Conservation (phyloP, 2,797 vertebrate genomes). For the Morus bassanus region DNA sequence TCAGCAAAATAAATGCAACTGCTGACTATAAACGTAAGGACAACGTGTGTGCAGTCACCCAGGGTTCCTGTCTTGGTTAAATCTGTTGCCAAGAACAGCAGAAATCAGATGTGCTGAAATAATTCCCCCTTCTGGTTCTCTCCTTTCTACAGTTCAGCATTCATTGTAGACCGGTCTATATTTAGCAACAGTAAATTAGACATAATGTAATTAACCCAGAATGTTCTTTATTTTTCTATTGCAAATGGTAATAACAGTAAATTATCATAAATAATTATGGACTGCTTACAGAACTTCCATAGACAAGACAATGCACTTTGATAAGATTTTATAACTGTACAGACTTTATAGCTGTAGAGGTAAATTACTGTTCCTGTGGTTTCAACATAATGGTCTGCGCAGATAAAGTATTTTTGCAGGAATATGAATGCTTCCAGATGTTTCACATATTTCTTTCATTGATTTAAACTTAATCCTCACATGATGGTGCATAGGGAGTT, state of each 20-base stretch:
- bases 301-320: constrained; percentile 28
- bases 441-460: background rate
- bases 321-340: background rate
- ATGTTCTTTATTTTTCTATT: constrained; percentile 24
- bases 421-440: background rate
- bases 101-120: background rate
- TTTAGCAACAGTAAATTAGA: constrained; percentile 7
- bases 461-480: constrained; percentile 5
- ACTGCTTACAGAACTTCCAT: constrained; percentile 18
- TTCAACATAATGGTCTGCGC: background rate
- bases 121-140: background rate
- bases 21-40: background rate
- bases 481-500: background rate
- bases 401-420: background rate
- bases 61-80: background rate
- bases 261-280: constrained; percentile 52
- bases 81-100: background rate
- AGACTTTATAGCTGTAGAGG: background rate
- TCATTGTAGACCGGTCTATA: background rate
- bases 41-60: background rate
- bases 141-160: background rate
- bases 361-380: background rate
- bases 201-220: constrained; percentile 8
- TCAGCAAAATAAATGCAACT: background rate
- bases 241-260: constrained; percentile 24